These are phyloP conservation scores for Synanthedon tipuliformis DNA, from an alignment of 2,888 invertebrate genomes.

Conservation along the genomic window DNA sequence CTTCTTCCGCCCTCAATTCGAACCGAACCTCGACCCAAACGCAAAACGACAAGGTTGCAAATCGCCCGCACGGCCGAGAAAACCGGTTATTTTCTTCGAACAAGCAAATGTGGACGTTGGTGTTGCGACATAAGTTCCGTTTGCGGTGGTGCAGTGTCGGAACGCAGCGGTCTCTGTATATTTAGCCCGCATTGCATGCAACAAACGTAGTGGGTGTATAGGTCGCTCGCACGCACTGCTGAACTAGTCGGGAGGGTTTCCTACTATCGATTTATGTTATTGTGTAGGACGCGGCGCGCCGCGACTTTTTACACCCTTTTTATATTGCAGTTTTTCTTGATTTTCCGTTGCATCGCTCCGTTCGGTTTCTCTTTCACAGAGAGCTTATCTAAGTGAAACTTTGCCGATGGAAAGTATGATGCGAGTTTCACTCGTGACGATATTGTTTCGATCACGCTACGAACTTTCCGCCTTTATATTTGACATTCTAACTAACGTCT, in stretches of 20 bases:
- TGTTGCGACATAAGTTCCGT: constrained; percentile 57
- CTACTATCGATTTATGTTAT: constrained; percentile 64
- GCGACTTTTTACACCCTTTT: constrained; percentile 35
- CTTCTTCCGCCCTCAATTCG: constrained; percentile 25
- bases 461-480: constrained; percentile 1
- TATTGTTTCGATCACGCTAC: constrained; percentile 4
- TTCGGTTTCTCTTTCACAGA: constrained; percentile 50
- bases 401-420: constrained; percentile 29
- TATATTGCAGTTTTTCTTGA: constrained; percentile 35
- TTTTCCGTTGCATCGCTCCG: constrained; percentile 29
- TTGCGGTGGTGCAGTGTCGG: constrained; percentile 27
- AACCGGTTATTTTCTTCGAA: constrained; percentile 57
- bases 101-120: constrained; percentile 62
- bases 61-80: constrained; percentile 20
- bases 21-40: constrained; percentile 25
- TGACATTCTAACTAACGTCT: neutral
- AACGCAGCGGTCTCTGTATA: constrained; percentile 54
- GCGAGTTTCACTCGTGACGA: constrained; percentile 36
- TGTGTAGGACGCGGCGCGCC: constrained; percentile 42
- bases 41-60: constrained; percentile 22
- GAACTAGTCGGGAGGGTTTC: constrained; percentile 68
- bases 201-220: constrained; percentile 60
- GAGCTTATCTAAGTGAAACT: constrained; percentile 44
- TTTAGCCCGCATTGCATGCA: constrained; percentile 67
- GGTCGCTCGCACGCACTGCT: constrained; percentile 69